Conservation (phyloP, 1,140 invertebrate genomes). For the Theocolax elegans region DNA sequence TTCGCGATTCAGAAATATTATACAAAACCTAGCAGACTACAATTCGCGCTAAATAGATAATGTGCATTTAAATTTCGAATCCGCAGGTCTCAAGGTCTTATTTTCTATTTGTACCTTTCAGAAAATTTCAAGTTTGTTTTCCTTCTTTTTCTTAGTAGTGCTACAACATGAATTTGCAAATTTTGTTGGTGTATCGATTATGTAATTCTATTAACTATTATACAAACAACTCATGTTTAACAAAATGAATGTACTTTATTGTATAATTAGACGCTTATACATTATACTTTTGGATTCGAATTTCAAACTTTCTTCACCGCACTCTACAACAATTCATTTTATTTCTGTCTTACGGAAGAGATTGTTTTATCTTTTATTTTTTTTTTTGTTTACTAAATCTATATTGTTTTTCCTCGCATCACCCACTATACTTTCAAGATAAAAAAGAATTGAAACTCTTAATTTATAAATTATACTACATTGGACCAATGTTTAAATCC, state of each 20-base stretch:
- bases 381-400: no score
- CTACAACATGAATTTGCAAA: conserved; percentile 29
- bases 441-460: conserved; percentile 30
- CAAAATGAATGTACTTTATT: conserved; percentile 5
- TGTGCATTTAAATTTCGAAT: conserved; percentile 57
- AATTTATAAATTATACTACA: conserved; percentile 31
- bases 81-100: conserved; percentile 55
- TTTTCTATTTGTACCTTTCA: conserved; percentile 66
- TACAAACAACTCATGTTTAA: conserved; percentile 2
- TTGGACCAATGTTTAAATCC: conserved; percentile 37
- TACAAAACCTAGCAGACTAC: conserved; percentile 37
- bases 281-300: conserved; percentile 45
- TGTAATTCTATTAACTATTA: conserved; percentile 29
- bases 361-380: conserved; percentile 26
- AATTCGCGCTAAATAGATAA: conserved; percentile 30
- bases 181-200: conserved; percentile 23
- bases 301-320: conserved; percentile 46
- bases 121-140: conserved; percentile 58
- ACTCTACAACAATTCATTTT: conserved; percentile 27
- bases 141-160: conserved; percentile 35
- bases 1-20: conserved; percentile 14
- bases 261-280: conserved; percentile 4
- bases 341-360: conserved; percentile 24
- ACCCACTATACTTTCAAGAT: conserved; percentile 25
- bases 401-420: conserved; percentile 15